These are phyloP conservation scores for Xanthia icteritia DNA, from an alignment of 2,888 invertebrate genomes.

Conservation along the genomic window DNA sequence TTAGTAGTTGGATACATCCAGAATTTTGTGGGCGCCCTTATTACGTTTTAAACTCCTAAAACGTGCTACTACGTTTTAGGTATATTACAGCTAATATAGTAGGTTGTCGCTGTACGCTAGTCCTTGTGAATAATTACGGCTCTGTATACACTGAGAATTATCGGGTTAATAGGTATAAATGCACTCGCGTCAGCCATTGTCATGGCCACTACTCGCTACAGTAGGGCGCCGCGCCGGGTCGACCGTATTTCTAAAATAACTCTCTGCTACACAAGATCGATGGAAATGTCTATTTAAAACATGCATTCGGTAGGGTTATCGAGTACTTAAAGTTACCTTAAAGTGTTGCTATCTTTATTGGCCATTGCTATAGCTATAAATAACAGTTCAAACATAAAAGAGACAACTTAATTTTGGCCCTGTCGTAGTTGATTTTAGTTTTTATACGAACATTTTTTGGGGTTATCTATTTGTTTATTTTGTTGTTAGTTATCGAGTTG, in stretches of 20 bases:
- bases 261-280: constrained; percentile 9
- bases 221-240: not conserved
- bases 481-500: not conserved
- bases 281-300: constrained; percentile 29
- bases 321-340: not conserved
- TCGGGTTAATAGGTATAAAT: constrained; percentile 31
- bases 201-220: constrained; percentile 13
- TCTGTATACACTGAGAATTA: constrained; percentile 38
- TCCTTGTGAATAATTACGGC: constrained; percentile 39
- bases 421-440: not conserved
- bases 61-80: not conserved
- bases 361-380: not conserved
- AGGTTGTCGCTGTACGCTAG: not conserved
- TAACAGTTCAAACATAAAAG: not conserved
- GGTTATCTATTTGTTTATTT: not conserved
- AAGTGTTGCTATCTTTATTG: not conserved
- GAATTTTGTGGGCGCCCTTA: not conserved
- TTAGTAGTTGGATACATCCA: not conserved
- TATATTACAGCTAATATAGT: not conserved
- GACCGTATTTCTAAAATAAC: constrained; percentile 17
- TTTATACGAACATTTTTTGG: not conserved
- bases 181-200: constrained; percentile 29
- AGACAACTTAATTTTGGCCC: not conserved
- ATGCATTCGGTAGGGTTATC: not conserved
- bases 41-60: too few relatives aligned